phyloP scores from a whole-genome alignment of 2,797 vertebrate species.

The Scyliorhinus canicula region DNA sequence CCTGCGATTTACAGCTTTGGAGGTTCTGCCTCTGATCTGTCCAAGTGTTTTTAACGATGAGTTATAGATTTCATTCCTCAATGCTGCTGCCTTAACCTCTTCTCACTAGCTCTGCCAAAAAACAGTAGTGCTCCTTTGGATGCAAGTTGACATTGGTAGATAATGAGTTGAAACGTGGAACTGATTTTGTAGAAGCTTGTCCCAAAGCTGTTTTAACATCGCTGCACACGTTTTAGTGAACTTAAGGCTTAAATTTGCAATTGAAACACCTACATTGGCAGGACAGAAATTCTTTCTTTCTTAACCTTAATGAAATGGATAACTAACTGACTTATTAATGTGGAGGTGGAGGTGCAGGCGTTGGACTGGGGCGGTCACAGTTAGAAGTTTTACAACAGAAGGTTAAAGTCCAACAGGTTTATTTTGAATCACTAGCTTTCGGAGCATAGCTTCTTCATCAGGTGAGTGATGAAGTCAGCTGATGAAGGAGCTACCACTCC shows the following conservation, averaged over 20 bases:
- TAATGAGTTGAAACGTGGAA: neutral
- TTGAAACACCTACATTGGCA: neutral
- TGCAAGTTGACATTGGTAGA: neutral
- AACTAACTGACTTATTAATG: neutral
- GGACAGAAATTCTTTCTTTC: neutral
- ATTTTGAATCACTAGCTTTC: too few relatives aligned
- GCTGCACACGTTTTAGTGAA: neutral
- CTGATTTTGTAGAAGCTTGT: neutral
- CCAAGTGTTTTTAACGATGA: too few relatives aligned
- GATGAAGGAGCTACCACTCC: too few relatives aligned
- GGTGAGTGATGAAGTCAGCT: too few relatives aligned
- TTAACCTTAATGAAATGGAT: neutral
- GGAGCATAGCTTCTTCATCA: too few relatives aligned
- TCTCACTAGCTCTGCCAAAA: neutral
- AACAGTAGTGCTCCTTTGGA: neutral
- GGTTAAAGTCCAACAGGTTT: too few relatives aligned
- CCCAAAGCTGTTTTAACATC: neutral
- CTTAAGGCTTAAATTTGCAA: neutral
- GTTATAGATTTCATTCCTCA: neutral
- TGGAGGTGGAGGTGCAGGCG: too few relatives aligned
- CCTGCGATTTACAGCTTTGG: neutral
- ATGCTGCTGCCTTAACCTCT: neutral
- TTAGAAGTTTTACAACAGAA: too few relatives aligned
- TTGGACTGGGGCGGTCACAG: too few relatives aligned
- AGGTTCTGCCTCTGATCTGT: neutral